Evolutionary conservation across 2,888 invertebrate species (phyloP), one percentile per base, ranked within the genome.

Genomic region (Gerris lacustris): DNA sequence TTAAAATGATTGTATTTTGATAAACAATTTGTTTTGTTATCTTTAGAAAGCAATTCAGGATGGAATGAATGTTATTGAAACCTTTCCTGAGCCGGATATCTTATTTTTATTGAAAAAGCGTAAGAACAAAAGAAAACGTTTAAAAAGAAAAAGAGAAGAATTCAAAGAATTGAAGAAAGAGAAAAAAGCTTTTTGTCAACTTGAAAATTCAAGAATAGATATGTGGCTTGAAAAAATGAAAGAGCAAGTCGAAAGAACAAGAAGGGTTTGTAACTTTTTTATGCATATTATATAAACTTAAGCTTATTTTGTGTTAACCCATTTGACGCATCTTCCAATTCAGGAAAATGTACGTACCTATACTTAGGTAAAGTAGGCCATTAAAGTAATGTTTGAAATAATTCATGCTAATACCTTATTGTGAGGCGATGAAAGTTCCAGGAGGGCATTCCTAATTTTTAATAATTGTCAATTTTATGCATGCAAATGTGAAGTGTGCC

Each of bases 161-260:
- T 82, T 82, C 78, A 79, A 81, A 66, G 78, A 80, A 47, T 76
- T 78, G 66, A 84, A 82, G 75, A 78, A 81, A 74, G 79, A 81
- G 9, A 79, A 79, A 72, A 75, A 77, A 0, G 82, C 81, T 73
- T 79, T 80, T 64, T 79, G 82, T 70, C 79, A 82, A 73, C 84
- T 85, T 75, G 80, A 83, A 69, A 85, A 88, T 72, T 81, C 84
- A 70, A 82, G 85, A 74, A 87, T 88, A 75, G 87, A 91, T 81
- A 83, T 84, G 67, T 88, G 88, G 83, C 81, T 89, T 73, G 84
- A 86, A 74, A 84, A 83, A 72, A 86, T 87, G 78, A 84, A 86
- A 76, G 86, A 87, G 77, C 83, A 86, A 71, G 86, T 86, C 63
- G 82, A 84, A 70, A 84, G 83, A 76, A 83, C 82, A 64, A 86